Evolutionary conservation across 2,113 vertebrate species (phyloP).

Genomic region (Myotis yumanensis): DNA sequence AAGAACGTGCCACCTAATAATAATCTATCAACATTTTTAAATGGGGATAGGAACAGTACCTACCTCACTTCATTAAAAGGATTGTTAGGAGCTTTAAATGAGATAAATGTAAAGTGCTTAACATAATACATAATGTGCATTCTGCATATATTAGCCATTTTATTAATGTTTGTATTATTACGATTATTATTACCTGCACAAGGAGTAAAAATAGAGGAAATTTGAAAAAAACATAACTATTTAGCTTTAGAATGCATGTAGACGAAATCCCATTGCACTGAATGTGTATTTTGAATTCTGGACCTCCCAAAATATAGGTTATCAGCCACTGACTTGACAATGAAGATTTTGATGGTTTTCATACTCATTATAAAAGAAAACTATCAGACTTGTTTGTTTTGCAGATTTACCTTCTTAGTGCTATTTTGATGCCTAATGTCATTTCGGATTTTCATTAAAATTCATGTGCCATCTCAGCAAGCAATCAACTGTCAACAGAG

Average conservation of each 20-base stretch:
- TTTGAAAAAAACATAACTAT: background rate
- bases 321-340: background rate
- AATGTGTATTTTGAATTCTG: background rate
- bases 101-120: conserved; percentile 41
- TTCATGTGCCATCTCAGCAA: background rate
- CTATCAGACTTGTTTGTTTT: background rate
- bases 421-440: background rate
- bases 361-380: background rate
- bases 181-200: conserved; percentile 61
- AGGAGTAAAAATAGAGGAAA: conserved; percentile 57
- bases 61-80: conserved; percentile 58
- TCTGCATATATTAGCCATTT: conserved; percentile 44
- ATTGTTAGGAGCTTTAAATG: conserved; percentile 42
- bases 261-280: background rate
- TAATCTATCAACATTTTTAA: background rate
- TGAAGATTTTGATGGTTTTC: background rate
- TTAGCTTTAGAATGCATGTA: conserved; percentile 30
- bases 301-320: background rate
- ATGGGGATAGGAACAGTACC: conserved; percentile 46
- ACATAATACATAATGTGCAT: background rate
- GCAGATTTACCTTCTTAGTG: background rate
- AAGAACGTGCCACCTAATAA: background rate
- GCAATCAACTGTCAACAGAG: background rate
- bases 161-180: conserved; percentile 44
- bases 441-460: conserved; percentile 36